Evolutionary conservation across 2,113 vertebrate species (phyloP).

Genomic region (Gila orcuttii): DNA sequence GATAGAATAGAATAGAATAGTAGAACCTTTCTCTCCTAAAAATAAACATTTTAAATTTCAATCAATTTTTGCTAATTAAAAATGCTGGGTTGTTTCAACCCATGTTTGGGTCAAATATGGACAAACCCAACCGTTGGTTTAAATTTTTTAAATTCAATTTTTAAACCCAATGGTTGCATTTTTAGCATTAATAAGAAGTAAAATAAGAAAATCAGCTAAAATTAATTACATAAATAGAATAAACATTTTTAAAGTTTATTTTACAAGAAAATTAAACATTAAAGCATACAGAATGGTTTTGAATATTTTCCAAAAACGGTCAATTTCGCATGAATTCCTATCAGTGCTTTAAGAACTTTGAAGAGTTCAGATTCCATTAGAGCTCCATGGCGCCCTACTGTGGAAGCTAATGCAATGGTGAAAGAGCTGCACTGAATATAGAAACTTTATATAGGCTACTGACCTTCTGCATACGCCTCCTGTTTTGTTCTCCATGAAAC

Average conservation of each 20-base stretch:
- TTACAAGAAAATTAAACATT: neutral
- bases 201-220: neutral
- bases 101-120: too few relatives aligned
- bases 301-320: neutral
- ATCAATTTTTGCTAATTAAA: neutral
- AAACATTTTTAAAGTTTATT: neutral
- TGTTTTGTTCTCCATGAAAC: neutral
- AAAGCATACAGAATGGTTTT: neutral
- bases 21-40: neutral
- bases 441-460: neutral
- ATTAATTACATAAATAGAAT: neutral
- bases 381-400: constrained; percentile 13
- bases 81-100: too few relatives aligned
- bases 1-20: neutral
- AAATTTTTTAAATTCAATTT: too few relatives aligned
- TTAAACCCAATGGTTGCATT: too few relatives aligned
- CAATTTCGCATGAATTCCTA: neutral
- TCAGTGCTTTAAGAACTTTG: neutral
- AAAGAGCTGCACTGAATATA: neutral
- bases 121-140: too few relatives aligned
- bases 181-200: too few relatives aligned
- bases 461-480: neutral
- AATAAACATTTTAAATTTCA: neutral
- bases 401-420: neutral
- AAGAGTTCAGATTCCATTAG: neutral